Base-by-base conservation (phyloP, 2,113 vertebrate species). In the Sceloporus tristichus region DNA sequence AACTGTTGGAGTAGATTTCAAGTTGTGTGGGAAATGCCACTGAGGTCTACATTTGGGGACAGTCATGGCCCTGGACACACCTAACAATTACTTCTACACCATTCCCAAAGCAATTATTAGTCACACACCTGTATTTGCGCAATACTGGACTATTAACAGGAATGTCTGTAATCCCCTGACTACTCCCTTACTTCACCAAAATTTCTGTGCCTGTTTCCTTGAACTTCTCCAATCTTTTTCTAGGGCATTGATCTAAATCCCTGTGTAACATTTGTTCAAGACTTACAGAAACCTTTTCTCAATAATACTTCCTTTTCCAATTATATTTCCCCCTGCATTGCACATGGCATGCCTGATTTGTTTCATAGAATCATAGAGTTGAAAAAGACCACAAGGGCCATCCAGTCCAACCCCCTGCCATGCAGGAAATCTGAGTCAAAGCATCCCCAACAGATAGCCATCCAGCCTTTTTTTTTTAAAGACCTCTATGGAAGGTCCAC, bases 161-260 rank as follows among this genome's bases (percentile, higher is more conserved):
- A 23, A 86, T 2, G 0, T 79, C 0, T 0, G 66, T n/a, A 42
- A 7, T 1, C 14, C 5, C 10, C 29, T 9, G 48, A 1, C 0
- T 23, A 3, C 13, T 8, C 56, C 27, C 0, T 1, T 27, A 70
- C 68, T 88, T 83, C 14, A 65, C 79, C 62, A 29, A 68, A 74
- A 56, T 9, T 42, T 62, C 70, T 53, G n/a, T 27, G 53, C 77
- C 1, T 1, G 0, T 80, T 90, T 91, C 77, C 82, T 82, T 62
- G 18, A 48, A 65, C 5, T 42, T 62, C 4, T 38, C 87, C 56
- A 77, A 48, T 48, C 77, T 0, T 0, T 29, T 40, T 13, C 27
- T 21, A 53, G 27, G 2, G 25, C 34, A 7, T 59, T 75, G n/a
- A 59, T 27, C n/a, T 74, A 84, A 74, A 25, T 56, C 27, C 6